These are phyloP conservation scores for Aleadryas rufinucha DNA, from an alignment of 2,113 vertebrate species.

Conservation along the genomic window DNA sequence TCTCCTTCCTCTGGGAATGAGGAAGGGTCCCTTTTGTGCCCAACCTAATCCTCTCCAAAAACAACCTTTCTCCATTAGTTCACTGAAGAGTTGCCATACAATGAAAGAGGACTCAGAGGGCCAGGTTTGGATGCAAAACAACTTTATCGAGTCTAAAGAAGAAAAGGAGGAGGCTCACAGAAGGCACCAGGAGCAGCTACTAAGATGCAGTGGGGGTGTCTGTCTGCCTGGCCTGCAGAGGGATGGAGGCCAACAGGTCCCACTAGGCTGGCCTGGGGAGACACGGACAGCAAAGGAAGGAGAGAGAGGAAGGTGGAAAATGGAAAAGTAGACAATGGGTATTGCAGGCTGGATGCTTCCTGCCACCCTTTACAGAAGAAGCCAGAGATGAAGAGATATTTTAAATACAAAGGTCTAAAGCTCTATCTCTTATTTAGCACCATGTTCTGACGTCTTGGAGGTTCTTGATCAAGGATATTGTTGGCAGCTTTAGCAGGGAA, in stretches of 20 bases:
- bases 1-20: not conserved
- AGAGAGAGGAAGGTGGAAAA: not conserved
- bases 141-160: not conserved
- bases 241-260: not conserved
- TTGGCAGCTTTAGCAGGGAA: not conserved
- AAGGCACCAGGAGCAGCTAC: not conserved
- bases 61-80: not conserved
- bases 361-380: not conserved
- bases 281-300: not conserved
- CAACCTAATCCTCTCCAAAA: not conserved
- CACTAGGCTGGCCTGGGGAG: not conserved
- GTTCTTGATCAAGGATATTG: not conserved
- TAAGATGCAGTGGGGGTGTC: not conserved
- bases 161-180: not conserved
- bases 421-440: not conserved
- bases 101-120: not conserved
- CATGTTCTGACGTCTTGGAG: not conserved
- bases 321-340: not conserved
- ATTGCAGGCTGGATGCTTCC: not conserved
- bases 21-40: not conserved
- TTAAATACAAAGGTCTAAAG: not conserved
- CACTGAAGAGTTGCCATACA: not conserved
- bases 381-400: not conserved
- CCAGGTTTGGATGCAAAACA: not conserved
- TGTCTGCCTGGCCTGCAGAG: not conserved